These are phyloP conservation scores for Leptopilina clavipes DNA, from an alignment of 1,140 invertebrate genomes.

Conservation along the genomic window DNA sequence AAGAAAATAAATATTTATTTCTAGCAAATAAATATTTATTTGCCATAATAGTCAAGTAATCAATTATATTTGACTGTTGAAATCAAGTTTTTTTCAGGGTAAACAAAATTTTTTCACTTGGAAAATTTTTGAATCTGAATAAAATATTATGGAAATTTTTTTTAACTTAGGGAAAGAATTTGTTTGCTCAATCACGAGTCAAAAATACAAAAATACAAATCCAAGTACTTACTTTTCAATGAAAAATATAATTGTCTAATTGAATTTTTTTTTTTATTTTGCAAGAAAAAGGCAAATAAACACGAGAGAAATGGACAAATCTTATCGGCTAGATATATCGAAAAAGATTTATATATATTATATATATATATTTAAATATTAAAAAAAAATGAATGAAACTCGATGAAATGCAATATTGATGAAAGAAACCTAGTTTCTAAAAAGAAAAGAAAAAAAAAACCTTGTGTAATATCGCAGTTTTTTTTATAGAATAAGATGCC, in stretches of 20 bases:
- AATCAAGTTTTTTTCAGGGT: too few relatives aligned
- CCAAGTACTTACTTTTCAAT: conserved; percentile 5
- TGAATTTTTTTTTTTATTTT: not conserved
- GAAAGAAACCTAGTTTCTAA: conserved; percentile 63
- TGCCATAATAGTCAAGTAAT: too few relatives aligned
- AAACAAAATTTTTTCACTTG: too few relatives aligned
- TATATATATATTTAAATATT: conserved; percentile 49
- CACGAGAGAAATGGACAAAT: conserved; percentile 22
- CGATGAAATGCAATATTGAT: conserved; percentile 51
- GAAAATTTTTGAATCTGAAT: too few relatives aligned
- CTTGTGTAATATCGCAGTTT: conserved; percentile 57
- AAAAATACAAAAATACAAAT: not conserved
- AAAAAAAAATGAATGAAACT: conserved; percentile 44
- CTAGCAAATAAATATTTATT: too few relatives aligned
- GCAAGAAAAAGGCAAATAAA: conserved; percentile 3
- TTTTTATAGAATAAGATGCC: conserved; percentile 69
- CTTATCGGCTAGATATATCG: conserved; percentile 42
- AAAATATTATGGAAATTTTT: not conserved
- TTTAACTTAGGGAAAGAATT: not conserved
- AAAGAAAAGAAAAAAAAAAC: conserved; percentile 55
- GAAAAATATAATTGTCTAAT: not conserved
- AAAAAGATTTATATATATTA: conserved; percentile 43
- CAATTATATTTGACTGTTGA: too few relatives aligned
- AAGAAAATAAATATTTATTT: too few relatives aligned
- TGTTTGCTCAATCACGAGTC: not conserved